Evolutionary conservation across 92 coral and sea anemone genomes (phyloP), one percentile per base, ranked within the genome.

Genomic region (Palythoa grandiflora): DNA sequence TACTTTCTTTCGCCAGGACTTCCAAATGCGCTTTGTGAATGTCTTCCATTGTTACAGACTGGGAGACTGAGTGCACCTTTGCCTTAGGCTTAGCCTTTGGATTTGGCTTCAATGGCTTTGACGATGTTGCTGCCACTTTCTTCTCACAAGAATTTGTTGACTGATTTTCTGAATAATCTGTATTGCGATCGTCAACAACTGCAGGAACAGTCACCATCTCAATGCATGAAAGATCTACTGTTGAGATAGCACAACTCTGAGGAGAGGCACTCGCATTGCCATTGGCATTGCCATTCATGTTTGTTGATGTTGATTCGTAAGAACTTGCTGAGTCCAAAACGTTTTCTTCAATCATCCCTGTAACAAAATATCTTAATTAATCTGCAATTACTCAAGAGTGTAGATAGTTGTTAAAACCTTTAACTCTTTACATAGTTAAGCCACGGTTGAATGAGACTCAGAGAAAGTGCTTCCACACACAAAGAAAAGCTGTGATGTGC

Each of bases 1-100:
- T 40, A 53, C 89, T 87, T 3, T 87, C 89, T 61, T 87, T 87
- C 3, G 63, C 21, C 16, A 87, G 85, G 13, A 87, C 78, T n/a
- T n/a, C 39, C 77, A 87, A 68, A 65, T 87, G 89, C 60, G 77
- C 77, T 71, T 28, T 38, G 1, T 71, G 76, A 71, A 71, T 71
- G 53, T 72, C 77, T 59, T 59, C 21, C 66, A 59, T 59, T 15
- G 66, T 59, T 5, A 59, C 66, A 59, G 66, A 59, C 66, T 59
- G 66, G 2, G 66, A 59, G 4, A 3, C 2, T 0, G 66, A 59
- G 66, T 59, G n/a, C n/a, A 59, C 66, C 66, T 59, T 59, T 59
- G 55, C 55, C 55, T 52, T 52, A 52, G 55, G 1, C 55, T 52
- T 52, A 28, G 28, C 28, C 28, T 6, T 6, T 52, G 28, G 66